Conservation (phyloP, 35 echinoderm and acorn worm genomes). For the Acanthaster planci region DNA sequence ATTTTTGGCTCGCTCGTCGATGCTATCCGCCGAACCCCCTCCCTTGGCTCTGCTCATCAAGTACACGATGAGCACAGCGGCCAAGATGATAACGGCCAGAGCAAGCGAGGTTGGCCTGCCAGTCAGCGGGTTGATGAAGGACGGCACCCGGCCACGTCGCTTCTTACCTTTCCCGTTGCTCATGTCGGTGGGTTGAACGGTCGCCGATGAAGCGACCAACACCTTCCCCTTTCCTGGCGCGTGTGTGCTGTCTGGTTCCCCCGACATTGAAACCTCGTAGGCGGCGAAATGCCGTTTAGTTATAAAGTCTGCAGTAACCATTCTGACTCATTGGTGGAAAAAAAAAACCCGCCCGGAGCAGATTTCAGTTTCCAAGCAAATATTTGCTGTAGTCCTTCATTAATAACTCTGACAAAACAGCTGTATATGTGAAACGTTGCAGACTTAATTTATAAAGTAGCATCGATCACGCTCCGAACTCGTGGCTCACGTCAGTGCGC, state of each 20-base stretch:
- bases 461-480: too few species aligned
- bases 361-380: neutral
- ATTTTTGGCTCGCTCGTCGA: constrained; percentile 10
- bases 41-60: neutral
- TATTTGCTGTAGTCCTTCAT: constrained; percentile 9
- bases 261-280: neutral
- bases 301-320: constrained; percentile 20
- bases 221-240: neutral
- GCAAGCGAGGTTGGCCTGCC: neutral
- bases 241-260: neutral
- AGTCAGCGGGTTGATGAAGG: constrained; percentile 22
- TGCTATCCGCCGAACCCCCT: neutral
- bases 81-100: neutral
- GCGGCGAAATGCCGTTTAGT: neutral
- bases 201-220: neutral
- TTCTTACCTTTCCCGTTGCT: constrained; percentile 6
- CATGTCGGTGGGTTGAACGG: neutral
- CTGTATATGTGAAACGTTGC: neutral
- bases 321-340: neutral
- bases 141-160: neutral
- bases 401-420: constrained; percentile 8
- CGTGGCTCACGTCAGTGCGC: too few species aligned
- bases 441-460: too few species aligned
- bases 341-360: neutral
- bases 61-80: constrained; percentile 4